These are phyloP conservation scores for Brachionus sp. DNA, from an alignment of 1,140 invertebrate genomes.

Conservation along the genomic window DNA sequence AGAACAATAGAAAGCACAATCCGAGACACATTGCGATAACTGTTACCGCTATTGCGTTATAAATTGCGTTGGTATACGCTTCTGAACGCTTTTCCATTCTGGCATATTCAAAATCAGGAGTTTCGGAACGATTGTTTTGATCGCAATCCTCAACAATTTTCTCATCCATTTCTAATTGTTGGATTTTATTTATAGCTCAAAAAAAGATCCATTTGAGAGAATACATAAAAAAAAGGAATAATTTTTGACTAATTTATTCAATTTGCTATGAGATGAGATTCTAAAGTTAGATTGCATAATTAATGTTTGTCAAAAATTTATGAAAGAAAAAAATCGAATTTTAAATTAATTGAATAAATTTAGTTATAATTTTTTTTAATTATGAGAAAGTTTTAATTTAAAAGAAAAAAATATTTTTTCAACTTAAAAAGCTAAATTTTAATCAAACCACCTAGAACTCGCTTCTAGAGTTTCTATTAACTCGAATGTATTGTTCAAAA, in stretches of 20 bases:
- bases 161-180: not conserved
- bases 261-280: not conserved
- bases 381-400: not conserved
- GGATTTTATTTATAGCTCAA: not conserved
- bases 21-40: not conserved
- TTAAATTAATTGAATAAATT: not conserved
- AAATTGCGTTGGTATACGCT: not conserved
- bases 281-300: not conserved
- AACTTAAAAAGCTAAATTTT: too few relatives aligned
- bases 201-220: not conserved
- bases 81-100: constrained; percentile 1
- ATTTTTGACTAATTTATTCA: not conserved
- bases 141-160: not conserved
- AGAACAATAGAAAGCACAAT: not conserved
- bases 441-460: too few relatives aligned
- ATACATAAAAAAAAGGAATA: not conserved
- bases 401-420: not conserved
- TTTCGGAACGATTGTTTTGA: not conserved
- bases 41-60: constrained; percentile 9
- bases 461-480: not conserved
- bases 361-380: not conserved
- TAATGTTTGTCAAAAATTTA: not conserved
- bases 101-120: not conserved
- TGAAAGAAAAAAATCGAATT: not conserved
- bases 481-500: not conserved